These are phyloP conservation scores for Harmothoe impar DNA, from an alignment of 2,888 invertebrate species.

Conservation along the genomic window DNA sequence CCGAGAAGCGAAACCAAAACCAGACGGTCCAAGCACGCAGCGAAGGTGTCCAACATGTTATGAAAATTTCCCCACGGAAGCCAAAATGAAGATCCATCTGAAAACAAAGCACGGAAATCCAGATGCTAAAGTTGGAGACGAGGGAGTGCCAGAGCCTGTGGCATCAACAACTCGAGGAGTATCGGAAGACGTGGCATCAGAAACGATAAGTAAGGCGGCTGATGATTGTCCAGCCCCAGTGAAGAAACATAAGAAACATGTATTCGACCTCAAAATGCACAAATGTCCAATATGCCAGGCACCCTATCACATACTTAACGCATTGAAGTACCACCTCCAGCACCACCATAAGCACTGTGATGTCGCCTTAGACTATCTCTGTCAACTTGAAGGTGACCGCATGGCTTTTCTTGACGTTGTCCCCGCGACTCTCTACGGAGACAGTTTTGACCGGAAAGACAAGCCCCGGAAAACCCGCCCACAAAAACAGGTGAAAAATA, in stretches of 20 bases:
- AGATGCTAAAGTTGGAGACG: not conserved
- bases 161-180: not conserved
- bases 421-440: not conserved
- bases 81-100: slow-evolving; percentile 14
- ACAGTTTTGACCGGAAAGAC: not conserved
- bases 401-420: slow-evolving; percentile 21
- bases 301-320: not conserved
- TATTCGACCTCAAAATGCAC: slow-evolving; percentile 45
- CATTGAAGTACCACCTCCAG: slow-evolving; percentile 13
- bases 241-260: slow-evolving; percentile 8
- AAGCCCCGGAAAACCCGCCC: not conserved
- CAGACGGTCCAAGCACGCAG: not conserved
- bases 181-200: not conserved
- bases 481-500: not conserved
- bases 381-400: not conserved
- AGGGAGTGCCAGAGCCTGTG: not conserved
- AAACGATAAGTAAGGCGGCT: not conserved
- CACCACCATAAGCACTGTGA: slow-evolving; percentile 12
- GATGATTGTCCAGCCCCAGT: no score
- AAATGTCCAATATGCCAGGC: slow-evolving; percentile 36
- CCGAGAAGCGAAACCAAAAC: not conserved
- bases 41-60: slow-evolving; percentile 15
- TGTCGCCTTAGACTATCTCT: not conserved
- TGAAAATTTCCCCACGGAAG: not conserved
- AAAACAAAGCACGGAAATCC: not conserved